phyloP scores from a whole-genome alignment of 2,888 invertebrate genomes.

The Didymodactylos carnosus region DNA sequence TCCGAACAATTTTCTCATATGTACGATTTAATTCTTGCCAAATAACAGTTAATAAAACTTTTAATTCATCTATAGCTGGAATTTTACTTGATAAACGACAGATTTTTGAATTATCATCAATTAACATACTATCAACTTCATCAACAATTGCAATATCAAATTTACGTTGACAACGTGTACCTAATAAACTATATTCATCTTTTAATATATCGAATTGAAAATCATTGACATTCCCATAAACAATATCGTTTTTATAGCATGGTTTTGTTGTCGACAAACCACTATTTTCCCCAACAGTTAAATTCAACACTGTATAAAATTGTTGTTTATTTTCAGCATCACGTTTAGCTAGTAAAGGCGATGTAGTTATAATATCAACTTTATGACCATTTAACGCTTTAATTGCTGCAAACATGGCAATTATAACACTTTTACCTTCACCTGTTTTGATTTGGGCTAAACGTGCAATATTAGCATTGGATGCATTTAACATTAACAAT shows the following conservation, averaged over 20 bases:
- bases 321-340: neutral
- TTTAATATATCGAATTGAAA: neutral
- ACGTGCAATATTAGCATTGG: neutral
- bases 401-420: neutral
- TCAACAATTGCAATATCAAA: constrained; percentile 17
- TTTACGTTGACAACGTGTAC: constrained; percentile 10
- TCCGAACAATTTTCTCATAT: neutral
- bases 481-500: neutral
- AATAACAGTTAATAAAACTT: too few species aligned
- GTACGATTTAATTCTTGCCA: neutral
- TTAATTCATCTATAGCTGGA: neutral
- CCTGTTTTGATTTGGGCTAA: neutral
- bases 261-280: neutral
- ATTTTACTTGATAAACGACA: neutral
- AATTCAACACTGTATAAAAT: neutral
- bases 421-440: neutral
- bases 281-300: neutral
- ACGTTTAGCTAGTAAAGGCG: neutral
- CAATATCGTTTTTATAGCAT: neutral
- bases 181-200: neutral
- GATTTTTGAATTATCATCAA: neutral
- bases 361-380: neutral
- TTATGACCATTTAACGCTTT: neutral
- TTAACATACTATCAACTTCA: neutral
- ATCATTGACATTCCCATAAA: neutral